Conservation (phyloP, 2,113 vertebrate genomes). For the Myotis brandtii region DNA sequence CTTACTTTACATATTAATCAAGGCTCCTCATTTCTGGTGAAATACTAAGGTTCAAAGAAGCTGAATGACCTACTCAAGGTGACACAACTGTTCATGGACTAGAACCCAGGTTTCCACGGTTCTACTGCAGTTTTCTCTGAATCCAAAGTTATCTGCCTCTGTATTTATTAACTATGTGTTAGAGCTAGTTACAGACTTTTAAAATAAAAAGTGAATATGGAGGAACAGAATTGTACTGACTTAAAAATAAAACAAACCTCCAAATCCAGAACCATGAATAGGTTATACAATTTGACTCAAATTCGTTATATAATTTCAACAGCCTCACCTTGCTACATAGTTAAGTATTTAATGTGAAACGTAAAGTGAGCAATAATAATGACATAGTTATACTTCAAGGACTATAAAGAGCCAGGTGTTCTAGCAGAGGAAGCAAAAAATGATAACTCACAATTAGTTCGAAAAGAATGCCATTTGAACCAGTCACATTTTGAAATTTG, state of each 20-base stretch:
- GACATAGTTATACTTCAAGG: slow-evolving; percentile 51
- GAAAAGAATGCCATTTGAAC: slow-evolving; percentile 40
- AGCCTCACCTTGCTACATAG: slow-evolving; percentile 64
- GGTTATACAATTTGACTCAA: slow-evolving; percentile 60
- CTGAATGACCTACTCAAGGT: neutral
- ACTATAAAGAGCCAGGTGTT: slow-evolving; percentile 65
- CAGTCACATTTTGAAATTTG: slow-evolving; percentile 50
- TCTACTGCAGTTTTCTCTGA: neutral
- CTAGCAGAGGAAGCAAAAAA: slow-evolving; percentile 38
- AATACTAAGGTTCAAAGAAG: slow-evolving; percentile 10
- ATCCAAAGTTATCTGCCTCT: slow-evolving; percentile 46
- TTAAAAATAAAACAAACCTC: slow-evolving; percentile 62
- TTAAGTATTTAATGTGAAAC: slow-evolving; percentile 56
- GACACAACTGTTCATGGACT: neutral
- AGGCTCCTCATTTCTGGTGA: neutral
- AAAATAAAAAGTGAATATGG: slow-evolving; percentile 69
- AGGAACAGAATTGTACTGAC: slow-evolving; percentile 43
- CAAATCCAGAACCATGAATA: slow-evolving; percentile 53
- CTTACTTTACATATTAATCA: neutral
- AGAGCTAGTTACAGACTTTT: slow-evolving; percentile 55
- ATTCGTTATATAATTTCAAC: slow-evolving; percentile 67
- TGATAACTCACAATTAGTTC: neutral
- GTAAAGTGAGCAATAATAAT: slow-evolving; percentile 56
- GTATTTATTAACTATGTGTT: neutral
- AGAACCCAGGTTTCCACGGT: neutral